phyloP scores from a whole-genome alignment of 1,140 invertebrate genomes.

The Cotesia glomerata region DNA sequence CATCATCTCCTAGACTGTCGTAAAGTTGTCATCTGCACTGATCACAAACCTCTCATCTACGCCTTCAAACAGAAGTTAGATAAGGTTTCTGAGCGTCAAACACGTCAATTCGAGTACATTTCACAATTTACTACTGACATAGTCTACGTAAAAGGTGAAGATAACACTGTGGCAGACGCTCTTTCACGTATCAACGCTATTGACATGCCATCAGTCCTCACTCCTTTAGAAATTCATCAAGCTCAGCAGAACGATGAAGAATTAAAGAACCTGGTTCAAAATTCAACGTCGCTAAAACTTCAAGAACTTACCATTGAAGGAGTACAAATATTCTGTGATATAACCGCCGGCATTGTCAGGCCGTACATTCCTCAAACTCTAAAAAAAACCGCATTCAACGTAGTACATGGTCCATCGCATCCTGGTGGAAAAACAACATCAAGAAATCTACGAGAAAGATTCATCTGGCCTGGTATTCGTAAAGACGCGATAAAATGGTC shows the following conservation, averaged over 20 bases:
- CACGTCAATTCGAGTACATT: constrained; percentile 40
- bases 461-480: constrained; percentile 43
- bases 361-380: constrained; percentile 38
- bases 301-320: constrained; percentile 24
- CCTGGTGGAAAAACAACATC: constrained; percentile 34
- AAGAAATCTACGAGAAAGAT: constrained; percentile 35
- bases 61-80: constrained; percentile 28
- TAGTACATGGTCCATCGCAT: constrained; percentile 36
- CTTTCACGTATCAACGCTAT: constrained; percentile 36
- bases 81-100: constrained; percentile 19
- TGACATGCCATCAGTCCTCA: constrained; percentile 21
- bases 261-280: constrained; percentile 24
- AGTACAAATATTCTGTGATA: constrained; percentile 24
- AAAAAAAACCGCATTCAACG: constrained; percentile 27
- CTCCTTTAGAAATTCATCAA: constrained; percentile 25
- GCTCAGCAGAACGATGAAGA: constrained; percentile 37
- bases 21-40: constrained; percentile 10
- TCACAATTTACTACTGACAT: constrained; percentile 43
- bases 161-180: constrained; percentile 44
- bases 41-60: constrained; percentile 39
- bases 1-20: constrained; percentile 25
- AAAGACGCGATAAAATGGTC: constrained; percentile 32
- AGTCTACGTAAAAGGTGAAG: constrained; percentile 36
- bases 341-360: constrained; percentile 28
- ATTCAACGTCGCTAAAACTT: constrained; percentile 10